These are phyloP conservation scores for Diplogasteroides magnus DNA, from an alignment of 1,140 invertebrate species.

Conservation along the genomic window DNA sequence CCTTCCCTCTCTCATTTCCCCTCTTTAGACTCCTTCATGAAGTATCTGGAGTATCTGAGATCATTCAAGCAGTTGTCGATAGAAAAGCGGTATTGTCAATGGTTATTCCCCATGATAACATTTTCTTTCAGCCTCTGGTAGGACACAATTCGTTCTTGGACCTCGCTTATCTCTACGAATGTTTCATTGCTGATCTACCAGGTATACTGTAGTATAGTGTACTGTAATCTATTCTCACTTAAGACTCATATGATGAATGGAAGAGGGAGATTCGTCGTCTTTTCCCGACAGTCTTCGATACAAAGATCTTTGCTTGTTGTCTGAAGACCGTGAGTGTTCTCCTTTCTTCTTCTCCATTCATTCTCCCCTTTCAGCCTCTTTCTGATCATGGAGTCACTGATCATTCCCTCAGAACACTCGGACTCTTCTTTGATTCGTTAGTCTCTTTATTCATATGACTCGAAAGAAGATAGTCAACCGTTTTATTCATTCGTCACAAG, in stretches of 20 bases:
- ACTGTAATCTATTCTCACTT: background rate
- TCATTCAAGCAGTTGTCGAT: background rate
- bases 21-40: background rate
- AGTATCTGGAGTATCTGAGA: background rate
- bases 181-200: background rate
- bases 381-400: background rate
- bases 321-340: background rate
- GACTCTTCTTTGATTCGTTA: background rate
- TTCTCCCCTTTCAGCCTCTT: background rate
- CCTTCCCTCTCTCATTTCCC: too few species aligned
- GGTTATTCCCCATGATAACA: background rate
- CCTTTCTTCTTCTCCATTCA: background rate
- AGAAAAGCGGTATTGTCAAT: background rate
- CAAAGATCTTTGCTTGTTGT: background rate
- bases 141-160: background rate
- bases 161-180: background rate
- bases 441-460: background rate
- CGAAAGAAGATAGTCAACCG: too few species aligned
- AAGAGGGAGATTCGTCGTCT: background rate
- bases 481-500: too few species aligned
- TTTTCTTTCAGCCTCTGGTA: background rate
- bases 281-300: background rate
- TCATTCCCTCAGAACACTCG: background rate
- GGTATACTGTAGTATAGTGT: background rate
- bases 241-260: background rate